Percentiles rank a stretch among this genome's conserved stretches.
Conservation (phyloP, 1,140 invertebrate genomes). For the Nebria ingens region DNA sequence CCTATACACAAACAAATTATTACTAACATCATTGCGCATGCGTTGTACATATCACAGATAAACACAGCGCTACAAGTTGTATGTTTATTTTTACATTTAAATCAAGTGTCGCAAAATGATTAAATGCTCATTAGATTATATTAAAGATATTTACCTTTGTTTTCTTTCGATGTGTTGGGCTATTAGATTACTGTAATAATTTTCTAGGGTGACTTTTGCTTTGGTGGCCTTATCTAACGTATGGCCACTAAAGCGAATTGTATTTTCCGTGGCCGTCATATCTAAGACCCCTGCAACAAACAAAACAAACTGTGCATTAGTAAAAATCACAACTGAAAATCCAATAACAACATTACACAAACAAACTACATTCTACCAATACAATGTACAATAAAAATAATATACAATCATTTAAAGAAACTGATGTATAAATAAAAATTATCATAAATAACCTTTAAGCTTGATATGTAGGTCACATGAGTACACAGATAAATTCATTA, state of each 20-base stretch:
- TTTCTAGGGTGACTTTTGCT: slow-evolving; percentile 97
- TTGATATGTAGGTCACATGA: background rate
- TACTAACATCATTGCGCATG: too few relatives aligned
- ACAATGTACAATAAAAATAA: background rate
- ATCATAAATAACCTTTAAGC: background rate
- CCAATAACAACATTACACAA: background rate
- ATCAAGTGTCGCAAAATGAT: too few relatives aligned
- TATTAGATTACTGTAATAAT: slow-evolving; percentile 98
- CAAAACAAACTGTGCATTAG: background rate
- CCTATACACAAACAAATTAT: slow-evolving; percentile 39
- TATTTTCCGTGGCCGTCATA: slow-evolving; percentile 62
- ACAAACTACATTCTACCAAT: background rate
- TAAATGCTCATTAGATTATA: too few relatives aligned
- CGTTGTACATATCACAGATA: too few relatives aligned
- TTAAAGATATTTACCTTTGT: slow-evolving; percentile 55
- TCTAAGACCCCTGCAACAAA: slow-evolving; percentile 50
- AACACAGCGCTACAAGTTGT: too few relatives aligned
- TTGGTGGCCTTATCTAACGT: slow-evolving; percentile 98
- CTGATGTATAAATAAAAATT: slow-evolving; percentile 1
- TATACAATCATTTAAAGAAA: background rate
- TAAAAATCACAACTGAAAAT: background rate
- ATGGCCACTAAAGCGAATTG: slow-evolving; percentile 86
- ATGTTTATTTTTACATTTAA: too few relatives aligned
- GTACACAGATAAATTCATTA: background rate
- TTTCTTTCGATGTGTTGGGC: slow-evolving; percentile 95